Base-by-base conservation (phyloP, 2,888 invertebrate genomes). In the Rhyacophila evoluta region DNA sequence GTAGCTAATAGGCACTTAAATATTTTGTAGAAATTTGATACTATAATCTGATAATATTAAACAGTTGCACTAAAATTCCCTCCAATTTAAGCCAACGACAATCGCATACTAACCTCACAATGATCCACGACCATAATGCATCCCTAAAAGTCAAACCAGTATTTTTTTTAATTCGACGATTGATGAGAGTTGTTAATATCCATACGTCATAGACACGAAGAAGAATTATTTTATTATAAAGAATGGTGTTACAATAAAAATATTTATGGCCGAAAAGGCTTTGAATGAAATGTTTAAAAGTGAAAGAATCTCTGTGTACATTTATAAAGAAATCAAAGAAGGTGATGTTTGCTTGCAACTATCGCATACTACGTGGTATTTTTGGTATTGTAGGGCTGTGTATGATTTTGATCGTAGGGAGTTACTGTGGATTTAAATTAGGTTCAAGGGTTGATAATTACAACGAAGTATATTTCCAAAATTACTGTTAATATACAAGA, bases 311-410 rank as follows among this genome's bases (percentile, higher is more conserved):
- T 39, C 36, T 19, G 70, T 77, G 41, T 80, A 73, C 73, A 74
- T 78, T 75, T 67, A 74, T 74, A 78, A 81, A 81, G 81, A 78
- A 80, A 81, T 81, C 81, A 81, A 78, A 72, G 75, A 72, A 78
- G 75, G 74, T 72, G 74, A 76, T 78, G 78, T 29, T 55, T n/a
- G 55, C 10, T 19, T 15, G 55, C 19, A 55, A 19, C 19, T 55
- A 55, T 55, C 55, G 55, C 55, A 10, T 25, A 19, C 55, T 55
- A 19, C 19, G 55, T 55, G 55, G 19, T 55, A 8, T 55, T 55
- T 19, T 55, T n/a, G 15, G 19, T 55, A 19, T 55, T 55, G 19
- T 55, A 55, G 55, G 55, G 55, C 55, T 55, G 55, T 10, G 25
- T 8, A 25, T 55, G 2, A 55, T 19, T 55, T 55, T 55, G 55